Conservation (phyloP, 2,888 invertebrate genomes). For the Thecophora atra region DNA sequence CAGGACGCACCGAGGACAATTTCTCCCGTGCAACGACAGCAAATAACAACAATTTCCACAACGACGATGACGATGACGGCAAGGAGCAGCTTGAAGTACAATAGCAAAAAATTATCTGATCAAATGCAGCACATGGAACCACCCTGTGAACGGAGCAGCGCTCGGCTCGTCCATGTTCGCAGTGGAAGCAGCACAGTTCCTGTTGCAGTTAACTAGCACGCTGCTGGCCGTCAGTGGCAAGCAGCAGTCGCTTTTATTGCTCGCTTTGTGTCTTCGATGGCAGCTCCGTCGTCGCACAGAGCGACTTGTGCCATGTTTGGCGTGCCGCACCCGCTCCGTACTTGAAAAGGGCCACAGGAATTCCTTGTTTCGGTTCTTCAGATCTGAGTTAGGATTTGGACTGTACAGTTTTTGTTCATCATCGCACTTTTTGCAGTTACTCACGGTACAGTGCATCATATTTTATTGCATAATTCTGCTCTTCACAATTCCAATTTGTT, state of each 20-base stretch:
- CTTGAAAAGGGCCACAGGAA: background rate
- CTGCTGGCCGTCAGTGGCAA: slow-evolving; percentile 4
- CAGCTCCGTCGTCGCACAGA: slow-evolving; percentile 45
- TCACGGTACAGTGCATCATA: too few relatives aligned
- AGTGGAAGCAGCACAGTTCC: background rate
- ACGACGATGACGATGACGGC: background rate
- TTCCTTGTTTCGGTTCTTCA: too few relatives aligned
- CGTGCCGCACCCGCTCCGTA: background rate
- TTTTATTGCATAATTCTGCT: too few relatives aligned
- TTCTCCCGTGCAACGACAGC: background rate
- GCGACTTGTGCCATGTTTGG: slow-evolving; percentile 47
- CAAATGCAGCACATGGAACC: slow-evolving; percentile 47
- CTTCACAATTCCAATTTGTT: too few relatives aligned
- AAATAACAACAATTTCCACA: slow-evolving; percentile 9
- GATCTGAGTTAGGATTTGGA: too few relatives aligned
- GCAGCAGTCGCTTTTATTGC: slow-evolving; percentile 13
- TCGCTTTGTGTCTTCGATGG: slow-evolving; percentile 20
- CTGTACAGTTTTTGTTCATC: too few relatives aligned
- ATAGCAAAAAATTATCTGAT: slow-evolving; percentile 50
- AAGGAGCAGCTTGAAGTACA: slow-evolving; percentile 25
- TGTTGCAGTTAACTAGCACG: slow-evolving; percentile 4
- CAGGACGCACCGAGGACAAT: slow-evolving; percentile 18
- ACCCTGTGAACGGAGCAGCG: too few relatives aligned
- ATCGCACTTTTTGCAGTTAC: too few relatives aligned
- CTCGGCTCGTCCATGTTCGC: too few relatives aligned